These are phyloP conservation scores for Heterodera filipjevi DNA, from an alignment of 2,888 invertebrate genomes.

Conservation along the genomic window DNA sequence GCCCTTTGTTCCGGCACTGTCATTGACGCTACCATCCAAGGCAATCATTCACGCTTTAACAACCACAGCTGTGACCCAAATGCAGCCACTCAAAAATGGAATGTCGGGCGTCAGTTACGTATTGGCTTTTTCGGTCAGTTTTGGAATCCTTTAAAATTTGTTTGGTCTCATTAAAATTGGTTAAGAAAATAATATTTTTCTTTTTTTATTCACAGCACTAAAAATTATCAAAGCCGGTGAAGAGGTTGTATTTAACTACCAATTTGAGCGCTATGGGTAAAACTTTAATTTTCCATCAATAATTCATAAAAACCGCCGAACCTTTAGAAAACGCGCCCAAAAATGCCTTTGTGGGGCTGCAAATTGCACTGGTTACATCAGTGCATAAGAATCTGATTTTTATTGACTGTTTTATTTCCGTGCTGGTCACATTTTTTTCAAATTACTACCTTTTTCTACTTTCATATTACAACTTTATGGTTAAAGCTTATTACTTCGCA, in stretches of 20 bases:
- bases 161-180: too few relatives aligned
- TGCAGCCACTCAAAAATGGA: slow-evolving; percentile 91
- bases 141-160: too few relatives aligned
- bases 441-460: too few relatives aligned
- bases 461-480: too few relatives aligned
- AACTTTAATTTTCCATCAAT: slow-evolving; percentile 59
- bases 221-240: slow-evolving; percentile 82
- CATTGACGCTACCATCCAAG: slow-evolving; percentile 93
- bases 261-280: slow-evolving; percentile 93
- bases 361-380: slow-evolving; percentile 92
- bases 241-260: slow-evolving; percentile 97
- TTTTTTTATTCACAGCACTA: too few relatives aligned
- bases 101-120: slow-evolving; percentile 76
- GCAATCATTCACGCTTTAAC: slow-evolving; percentile 93
- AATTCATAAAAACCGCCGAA: too few relatives aligned
- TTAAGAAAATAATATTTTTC: too few relatives aligned
- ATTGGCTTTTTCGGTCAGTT: slow-evolving; percentile 28
- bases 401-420: too few relatives aligned
- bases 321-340: slow-evolving; percentile 85
- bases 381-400: too few relatives aligned
- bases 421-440: too few relatives aligned
- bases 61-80: slow-evolving; percentile 99
- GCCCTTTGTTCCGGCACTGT: slow-evolving; percentile 74
- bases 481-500: too few relatives aligned
- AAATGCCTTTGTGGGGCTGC: slow-evolving; percentile 88